Evolutionary conservation across 2,797 vertebrate genomes (phyloP).

Genomic region (Prunella strophiata): DNA sequence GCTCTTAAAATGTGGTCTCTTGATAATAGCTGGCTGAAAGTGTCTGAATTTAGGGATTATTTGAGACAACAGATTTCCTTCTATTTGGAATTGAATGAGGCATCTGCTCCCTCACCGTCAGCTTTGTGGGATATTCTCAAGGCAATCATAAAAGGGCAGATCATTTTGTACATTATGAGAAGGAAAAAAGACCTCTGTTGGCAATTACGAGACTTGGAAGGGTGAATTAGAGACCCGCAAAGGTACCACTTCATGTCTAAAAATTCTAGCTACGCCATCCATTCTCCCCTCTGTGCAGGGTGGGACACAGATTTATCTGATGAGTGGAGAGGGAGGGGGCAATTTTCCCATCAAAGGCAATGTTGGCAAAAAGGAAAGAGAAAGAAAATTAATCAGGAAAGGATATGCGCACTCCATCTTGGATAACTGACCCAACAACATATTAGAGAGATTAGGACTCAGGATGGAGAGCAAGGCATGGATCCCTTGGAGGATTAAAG

Average conservation of each 20-base stretch:
- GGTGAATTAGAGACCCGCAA: constrained; percentile 68
- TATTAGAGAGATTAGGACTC: constrained; percentile 44
- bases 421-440: constrained; percentile 50
- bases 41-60: constrained; percentile 86
- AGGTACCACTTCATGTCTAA: constrained; percentile 50
- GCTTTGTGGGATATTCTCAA: constrained; percentile 81
- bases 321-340: constrained; percentile 6
- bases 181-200: constrained; percentile 75
- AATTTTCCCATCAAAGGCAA: constrained; percentile 2
- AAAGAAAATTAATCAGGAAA: constrained; percentile 15
- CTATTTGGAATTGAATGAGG: constrained; percentile 84
- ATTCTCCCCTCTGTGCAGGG: constrained; percentile 1
- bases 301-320: neutral
- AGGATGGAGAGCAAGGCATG: constrained; percentile 38
- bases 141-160: constrained; percentile 83
- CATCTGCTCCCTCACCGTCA: constrained; percentile 81
- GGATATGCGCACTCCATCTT: neutral
- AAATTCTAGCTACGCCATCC: constrained; percentile 38
- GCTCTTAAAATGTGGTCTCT: constrained; percentile 86
- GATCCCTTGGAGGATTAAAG: constrained; percentile 36
- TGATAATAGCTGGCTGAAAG: constrained; percentile 85
- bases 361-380: constrained; percentile 21
- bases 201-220: constrained; percentile 73
- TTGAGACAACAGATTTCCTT: constrained; percentile 86
- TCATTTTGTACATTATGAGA: constrained; percentile 77